Conservation (phyloP, 2,888 invertebrate species). For the Entomobrya multifasciata region DNA sequence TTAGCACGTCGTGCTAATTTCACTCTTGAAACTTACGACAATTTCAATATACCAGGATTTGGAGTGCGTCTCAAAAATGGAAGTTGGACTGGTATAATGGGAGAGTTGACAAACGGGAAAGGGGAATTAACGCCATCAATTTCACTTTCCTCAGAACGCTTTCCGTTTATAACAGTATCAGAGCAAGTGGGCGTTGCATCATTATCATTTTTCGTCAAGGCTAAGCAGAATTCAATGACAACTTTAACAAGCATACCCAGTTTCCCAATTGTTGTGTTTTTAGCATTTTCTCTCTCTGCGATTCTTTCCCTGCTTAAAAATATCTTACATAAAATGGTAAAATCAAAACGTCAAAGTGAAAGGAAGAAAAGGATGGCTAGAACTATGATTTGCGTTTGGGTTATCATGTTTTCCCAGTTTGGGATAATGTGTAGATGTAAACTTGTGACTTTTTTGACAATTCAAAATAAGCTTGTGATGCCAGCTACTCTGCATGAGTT, state of each 20-base stretch:
- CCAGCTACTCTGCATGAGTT: constrained; percentile 5
- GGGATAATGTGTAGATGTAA: constrained; percentile 7
- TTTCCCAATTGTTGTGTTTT: not conserved
- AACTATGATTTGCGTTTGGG: not conserved
- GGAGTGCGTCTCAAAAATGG: not conserved
- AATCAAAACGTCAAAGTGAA: not conserved
- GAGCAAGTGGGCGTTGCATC: not conserved
- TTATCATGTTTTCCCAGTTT: not conserved
- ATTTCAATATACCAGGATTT: not conserved
- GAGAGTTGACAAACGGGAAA: not conserved
- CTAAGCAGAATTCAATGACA: no score
- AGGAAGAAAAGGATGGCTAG: not conserved
- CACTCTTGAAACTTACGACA: not conserved
- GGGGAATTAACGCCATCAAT: constrained; percentile 7
- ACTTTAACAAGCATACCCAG: no score
- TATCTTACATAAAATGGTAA: not conserved
- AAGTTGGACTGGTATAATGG: constrained; percentile 27
- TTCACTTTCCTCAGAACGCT: not conserved
- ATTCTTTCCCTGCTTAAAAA: not conserved
- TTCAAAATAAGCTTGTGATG: not conserved
- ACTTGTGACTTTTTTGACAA: constrained; percentile 11
- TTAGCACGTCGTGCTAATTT: not conserved
- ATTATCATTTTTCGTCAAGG: not conserved
- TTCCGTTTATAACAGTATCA: not conserved
- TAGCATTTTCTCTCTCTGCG: not conserved